Conservation (phyloP, 2,113 vertebrate genomes). For the Xiphias gladius region DNA sequence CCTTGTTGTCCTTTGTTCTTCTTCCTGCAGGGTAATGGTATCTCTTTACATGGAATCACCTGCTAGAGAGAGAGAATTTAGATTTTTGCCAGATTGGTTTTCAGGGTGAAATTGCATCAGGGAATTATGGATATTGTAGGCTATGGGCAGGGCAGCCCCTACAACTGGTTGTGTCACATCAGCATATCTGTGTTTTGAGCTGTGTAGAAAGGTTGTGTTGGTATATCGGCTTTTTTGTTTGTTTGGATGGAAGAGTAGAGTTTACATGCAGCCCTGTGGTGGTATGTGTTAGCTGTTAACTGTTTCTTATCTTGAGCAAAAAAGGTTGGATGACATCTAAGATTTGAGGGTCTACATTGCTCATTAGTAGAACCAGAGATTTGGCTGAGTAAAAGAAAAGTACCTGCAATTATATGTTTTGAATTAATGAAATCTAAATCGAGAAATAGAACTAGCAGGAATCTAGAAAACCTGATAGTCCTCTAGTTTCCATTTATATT, state of each 20-base stretch:
- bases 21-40: no score
- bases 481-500: not conserved
- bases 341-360: not conserved
- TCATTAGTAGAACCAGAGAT: not conserved
- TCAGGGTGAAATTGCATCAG: no score
- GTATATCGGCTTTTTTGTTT: not conserved
- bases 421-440: not conserved
- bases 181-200: not conserved
- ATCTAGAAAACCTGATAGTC: not conserved
- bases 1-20: no score
- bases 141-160: no score
- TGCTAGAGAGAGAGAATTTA: no score
- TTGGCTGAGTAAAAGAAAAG: not conserved
- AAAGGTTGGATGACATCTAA: not conserved
- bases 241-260: not conserved
- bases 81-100: no score
- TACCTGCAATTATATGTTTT: not conserved
- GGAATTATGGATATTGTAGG: no score
- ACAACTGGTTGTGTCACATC: conserved; percentile 9
- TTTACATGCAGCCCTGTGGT: not conserved
- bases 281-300: not conserved
- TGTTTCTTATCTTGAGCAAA: not conserved
- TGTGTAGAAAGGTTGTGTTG: not conserved
- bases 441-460: not conserved
- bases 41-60: no score